These are phyloP conservation scores for Prosapia bicincta DNA, from an alignment of 2,888 invertebrate species.

Conservation along the genomic window DNA sequence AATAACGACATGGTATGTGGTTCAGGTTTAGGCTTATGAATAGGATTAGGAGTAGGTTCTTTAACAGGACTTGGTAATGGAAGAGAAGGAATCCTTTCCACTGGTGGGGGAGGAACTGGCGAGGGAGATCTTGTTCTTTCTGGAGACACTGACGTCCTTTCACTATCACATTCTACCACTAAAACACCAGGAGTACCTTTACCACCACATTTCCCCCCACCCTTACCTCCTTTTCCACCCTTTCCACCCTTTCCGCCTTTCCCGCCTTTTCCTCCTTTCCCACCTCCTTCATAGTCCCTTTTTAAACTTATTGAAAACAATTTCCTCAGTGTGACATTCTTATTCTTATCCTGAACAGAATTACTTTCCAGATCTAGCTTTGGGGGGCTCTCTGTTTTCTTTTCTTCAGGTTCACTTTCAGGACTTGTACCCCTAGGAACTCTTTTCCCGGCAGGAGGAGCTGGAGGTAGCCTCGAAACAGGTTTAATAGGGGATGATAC, in stretches of 20 bases:
- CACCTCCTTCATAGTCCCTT: slow-evolving; percentile 41
- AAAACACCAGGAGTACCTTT: slow-evolving; percentile 69
- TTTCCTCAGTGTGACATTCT: slow-evolving; percentile 63
- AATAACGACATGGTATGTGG: slow-evolving; percentile 40
- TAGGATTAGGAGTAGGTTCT: neutral
- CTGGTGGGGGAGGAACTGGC: slow-evolving; percentile 29
- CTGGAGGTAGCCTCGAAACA: slow-evolving; percentile 32
- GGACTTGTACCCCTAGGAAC: slow-evolving; percentile 33
- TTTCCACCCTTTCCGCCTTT: slow-evolving; percentile 61
- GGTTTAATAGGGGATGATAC: slow-evolving; percentile 35
- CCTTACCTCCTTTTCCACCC: slow-evolving; percentile 61
- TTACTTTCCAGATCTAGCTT: slow-evolving; percentile 52
- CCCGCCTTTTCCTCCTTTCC: slow-evolving; percentile 42
- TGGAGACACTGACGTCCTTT: slow-evolving; percentile 46
- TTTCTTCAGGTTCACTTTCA: slow-evolving; percentile 29
- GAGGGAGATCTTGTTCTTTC: slow-evolving; percentile 29
- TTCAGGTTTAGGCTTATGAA: neutral
- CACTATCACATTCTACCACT: slow-evolving; percentile 57
- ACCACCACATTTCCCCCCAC: slow-evolving; percentile 58
- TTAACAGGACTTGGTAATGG: slow-evolving; percentile 42
- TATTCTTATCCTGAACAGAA: slow-evolving; percentile 63
- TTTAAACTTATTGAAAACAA: slow-evolving; percentile 55
- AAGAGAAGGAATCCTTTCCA: slow-evolving; percentile 32
- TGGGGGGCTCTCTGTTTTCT: slow-evolving; percentile 46
- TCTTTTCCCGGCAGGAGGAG: slow-evolving; percentile 33